Percentiles rank a stretch among this genome's conserved stretches.
These are phyloP conservation scores for Bombus consobrinus DNA, from an alignment of 1,140 invertebrate species.

Conservation along the genomic window DNA sequence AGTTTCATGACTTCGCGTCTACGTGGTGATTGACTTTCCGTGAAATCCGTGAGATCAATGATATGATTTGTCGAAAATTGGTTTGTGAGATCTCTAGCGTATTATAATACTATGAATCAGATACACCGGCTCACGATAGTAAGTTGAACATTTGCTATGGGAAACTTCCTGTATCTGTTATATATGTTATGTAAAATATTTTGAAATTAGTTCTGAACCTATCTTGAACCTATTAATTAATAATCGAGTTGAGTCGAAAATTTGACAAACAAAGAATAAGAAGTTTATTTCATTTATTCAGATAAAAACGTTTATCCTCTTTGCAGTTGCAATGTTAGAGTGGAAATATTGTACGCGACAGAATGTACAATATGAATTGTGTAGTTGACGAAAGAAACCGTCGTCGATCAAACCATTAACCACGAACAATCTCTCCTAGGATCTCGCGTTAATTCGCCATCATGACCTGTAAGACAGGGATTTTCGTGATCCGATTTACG, in stretches of 20 bases:
- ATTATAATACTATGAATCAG: neutral
- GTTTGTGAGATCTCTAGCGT: no score
- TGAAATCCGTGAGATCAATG: neutral
- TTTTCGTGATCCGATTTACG: constrained; percentile 63
- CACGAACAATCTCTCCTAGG: constrained; percentile 51
- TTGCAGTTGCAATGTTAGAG: neutral
- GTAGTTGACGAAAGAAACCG: neutral
- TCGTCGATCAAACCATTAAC: neutral
- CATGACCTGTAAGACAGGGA: constrained; percentile 40
- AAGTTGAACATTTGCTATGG: neutral
- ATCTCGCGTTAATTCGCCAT: constrained; percentile 53
- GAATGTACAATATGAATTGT: neutral
- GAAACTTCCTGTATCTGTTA: neutral
- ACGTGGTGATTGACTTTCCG: constrained; percentile 5
- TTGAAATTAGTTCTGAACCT: neutral
- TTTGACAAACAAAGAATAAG: no score
- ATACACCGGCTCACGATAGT: neutral
- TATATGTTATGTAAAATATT: neutral
- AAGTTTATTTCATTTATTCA: neutral
- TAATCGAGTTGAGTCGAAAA: no score
- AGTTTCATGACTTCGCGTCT: neutral
- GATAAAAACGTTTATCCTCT: neutral
- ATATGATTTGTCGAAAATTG: no score
- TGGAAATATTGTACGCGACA: neutral
- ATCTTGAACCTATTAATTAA: no score